A percentile compares a stretch with the other conserved stretches of the same genome.
These are phyloP conservation scores for Nephrotoma flavescens DNA, from an alignment of 2,888 invertebrate species.

Conservation along the genomic window DNA sequence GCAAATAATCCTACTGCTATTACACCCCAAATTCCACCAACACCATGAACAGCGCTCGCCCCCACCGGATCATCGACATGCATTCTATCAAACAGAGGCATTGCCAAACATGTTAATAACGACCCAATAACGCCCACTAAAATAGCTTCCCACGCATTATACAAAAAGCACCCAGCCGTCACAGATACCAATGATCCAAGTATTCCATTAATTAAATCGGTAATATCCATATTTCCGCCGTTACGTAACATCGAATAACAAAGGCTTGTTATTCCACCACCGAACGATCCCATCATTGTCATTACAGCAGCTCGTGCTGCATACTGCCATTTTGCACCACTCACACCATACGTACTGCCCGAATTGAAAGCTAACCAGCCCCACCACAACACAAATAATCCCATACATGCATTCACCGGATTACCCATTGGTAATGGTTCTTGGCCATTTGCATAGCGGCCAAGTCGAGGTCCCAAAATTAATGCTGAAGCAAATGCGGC, in stretches of 20 bases:
- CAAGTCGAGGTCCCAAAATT: constrained; percentile 78
- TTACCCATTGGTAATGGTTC: constrained; percentile 67
- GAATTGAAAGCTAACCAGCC: constrained; percentile 94
- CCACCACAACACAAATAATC: constrained; percentile 90
- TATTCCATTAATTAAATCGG: constrained; percentile 77
- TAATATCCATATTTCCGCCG: constrained; percentile 61
- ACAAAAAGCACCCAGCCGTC: constrained; percentile 79
- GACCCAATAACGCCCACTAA: constrained; percentile 71
- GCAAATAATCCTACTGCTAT: constrained; percentile 81
- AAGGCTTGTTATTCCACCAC: constrained; percentile 56
- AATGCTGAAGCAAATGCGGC: constrained; percentile 75
- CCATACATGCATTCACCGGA: constrained; percentile 83
- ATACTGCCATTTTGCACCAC: constrained; percentile 80
- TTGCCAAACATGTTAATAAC: constrained; percentile 49
- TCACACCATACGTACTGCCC: constrained; percentile 67
- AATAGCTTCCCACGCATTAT: constrained; percentile 73
- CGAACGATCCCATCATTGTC: constrained; percentile 83
- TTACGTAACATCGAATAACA: constrained; percentile 48
- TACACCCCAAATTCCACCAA: constrained; percentile 64
- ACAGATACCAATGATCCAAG: constrained; percentile 76
- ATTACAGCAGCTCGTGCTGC: constrained; percentile 79
- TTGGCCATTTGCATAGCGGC: constrained; percentile 64
- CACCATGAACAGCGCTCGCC: constrained; percentile 77
- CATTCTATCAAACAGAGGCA: constrained; percentile 62
- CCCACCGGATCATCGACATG: constrained; percentile 77